Percentiles rank a stretch among this genome's conserved stretches.
These are phyloP conservation scores for Panopea generosa DNA, from an alignment of 2,888 invertebrate genomes.

Conservation along the genomic window DNA sequence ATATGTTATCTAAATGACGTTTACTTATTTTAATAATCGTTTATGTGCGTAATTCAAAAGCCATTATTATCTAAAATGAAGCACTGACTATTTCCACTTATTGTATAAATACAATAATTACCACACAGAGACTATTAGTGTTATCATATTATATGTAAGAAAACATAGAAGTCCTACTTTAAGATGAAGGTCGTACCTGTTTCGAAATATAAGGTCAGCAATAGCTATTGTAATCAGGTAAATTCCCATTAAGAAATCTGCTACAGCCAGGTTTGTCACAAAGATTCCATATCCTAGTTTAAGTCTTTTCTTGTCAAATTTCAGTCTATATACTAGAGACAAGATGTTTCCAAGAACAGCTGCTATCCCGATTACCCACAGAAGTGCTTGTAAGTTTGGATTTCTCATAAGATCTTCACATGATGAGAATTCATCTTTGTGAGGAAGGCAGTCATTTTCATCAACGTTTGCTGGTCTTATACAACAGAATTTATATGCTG, in stretches of 20 bases:
- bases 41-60: too few relatives aligned
- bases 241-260: conserved; percentile 48
- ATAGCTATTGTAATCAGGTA: conserved; percentile 56
- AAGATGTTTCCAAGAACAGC: conserved; percentile 60
- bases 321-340: conserved; percentile 45
- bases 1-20: too few relatives aligned
- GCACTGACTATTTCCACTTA: too few relatives aligned
- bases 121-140: too few relatives aligned
- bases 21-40: too few relatives aligned
- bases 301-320: conserved; percentile 13
- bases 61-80: too few relatives aligned
- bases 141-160: too few relatives aligned
- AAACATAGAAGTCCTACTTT: too few relatives aligned
- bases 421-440: conserved; percentile 47
- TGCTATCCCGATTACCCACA: conserved; percentile 62
- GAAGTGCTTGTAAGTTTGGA: conserved; percentile 45
- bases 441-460: conserved; percentile 57
- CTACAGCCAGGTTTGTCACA: conserved; percentile 44
- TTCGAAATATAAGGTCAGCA: conserved; percentile 61
- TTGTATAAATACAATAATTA: too few relatives aligned
- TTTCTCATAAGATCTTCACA: conserved; percentile 68
- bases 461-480: conserved; percentile 18
- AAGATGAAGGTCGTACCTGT: too few relatives aligned
- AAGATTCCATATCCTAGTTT: conserved; percentile 50
- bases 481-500: conserved; percentile 19